Percentiles rank a stretch among this genome's conserved stretches.
Conservation (phyloP, 2,888 invertebrate species). For the Agrotis segetum region DNA sequence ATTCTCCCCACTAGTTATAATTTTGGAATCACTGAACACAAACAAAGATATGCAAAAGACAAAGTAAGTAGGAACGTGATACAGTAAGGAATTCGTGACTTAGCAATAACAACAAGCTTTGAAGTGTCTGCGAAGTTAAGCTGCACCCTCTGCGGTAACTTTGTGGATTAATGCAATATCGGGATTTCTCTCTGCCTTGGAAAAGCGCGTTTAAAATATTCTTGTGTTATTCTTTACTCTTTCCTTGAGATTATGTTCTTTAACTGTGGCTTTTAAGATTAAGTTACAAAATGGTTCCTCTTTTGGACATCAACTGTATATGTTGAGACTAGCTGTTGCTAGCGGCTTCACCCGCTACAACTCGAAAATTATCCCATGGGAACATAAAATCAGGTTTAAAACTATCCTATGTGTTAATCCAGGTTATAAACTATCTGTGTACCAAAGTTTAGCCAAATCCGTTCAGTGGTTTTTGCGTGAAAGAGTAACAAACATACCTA, state of each 20-base stretch:
- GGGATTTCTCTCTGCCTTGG: neutral
- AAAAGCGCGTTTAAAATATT: neutral
- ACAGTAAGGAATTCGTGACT: neutral
- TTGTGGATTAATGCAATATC: neutral
- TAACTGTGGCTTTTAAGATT: neutral
- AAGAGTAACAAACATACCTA: too few species aligned
- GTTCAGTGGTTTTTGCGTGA: too few species aligned
- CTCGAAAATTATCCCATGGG: too few species aligned
- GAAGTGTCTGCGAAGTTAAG: slow-evolving; percentile 15
- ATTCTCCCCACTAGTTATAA: neutral
- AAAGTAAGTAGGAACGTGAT: slow-evolving; percentile 28
- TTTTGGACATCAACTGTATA: neutral
- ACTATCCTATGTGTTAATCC: too few species aligned
- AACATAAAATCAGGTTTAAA: too few species aligned
- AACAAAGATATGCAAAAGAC: neutral
- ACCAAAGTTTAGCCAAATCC: too few species aligned
- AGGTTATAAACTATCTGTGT: too few species aligned
- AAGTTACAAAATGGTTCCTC: neutral
- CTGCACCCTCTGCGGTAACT: neutral
- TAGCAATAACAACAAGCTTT: neutral
- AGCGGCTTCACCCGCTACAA: too few species aligned
- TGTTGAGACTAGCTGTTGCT: too few species aligned
- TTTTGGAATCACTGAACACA: neutral
- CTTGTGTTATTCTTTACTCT: neutral
- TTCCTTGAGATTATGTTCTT: neutral